Percentiles rank a stretch among this genome's conserved stretches.
phyloP scores from a whole-genome alignment of 2,797 vertebrate genomes.

The Acanthurus tractus region DNA sequence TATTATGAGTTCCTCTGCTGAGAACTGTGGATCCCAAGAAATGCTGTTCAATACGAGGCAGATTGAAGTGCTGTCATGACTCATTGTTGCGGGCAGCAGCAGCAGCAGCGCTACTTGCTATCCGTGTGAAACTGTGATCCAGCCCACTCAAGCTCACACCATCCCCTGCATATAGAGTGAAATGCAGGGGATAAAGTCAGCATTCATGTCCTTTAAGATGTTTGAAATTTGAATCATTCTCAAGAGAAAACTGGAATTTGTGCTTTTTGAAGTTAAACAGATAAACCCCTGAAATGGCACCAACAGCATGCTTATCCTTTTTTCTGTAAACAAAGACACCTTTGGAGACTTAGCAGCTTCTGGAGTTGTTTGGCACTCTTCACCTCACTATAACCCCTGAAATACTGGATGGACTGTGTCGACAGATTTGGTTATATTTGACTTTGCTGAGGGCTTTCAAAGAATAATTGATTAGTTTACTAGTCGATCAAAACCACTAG shows the following conservation, averaged over 20 bases:
- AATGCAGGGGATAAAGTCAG: conserved; percentile 43
- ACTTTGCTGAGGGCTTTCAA: too few relatives aligned
- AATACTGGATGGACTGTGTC: conserved; percentile 11
- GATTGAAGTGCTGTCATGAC: conserved; percentile 69
- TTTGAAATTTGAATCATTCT: conserved; percentile 14
- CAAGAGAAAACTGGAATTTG: neutral
- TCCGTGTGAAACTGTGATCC: conserved; percentile 68
- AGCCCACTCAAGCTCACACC: conserved; percentile 75
- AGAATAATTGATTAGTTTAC: too few relatives aligned
- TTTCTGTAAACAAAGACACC: conserved; percentile 32
- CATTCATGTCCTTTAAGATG: conserved; percentile 34
- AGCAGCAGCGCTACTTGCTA: conserved; percentile 43
- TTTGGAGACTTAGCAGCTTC: conserved; percentile 12
- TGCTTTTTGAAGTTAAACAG: conserved; percentile 12
- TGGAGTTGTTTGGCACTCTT: conserved; percentile 1
- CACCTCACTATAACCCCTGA: conserved; percentile 17
- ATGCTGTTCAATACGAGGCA: conserved; percentile 55
- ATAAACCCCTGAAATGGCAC: conserved; percentile 38
- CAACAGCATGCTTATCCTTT: conserved; percentile 13
- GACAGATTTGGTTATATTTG: neutral
- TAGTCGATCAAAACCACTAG: too few relatives aligned
- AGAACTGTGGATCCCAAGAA: conserved; percentile 47
- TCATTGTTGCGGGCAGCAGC: conserved; percentile 76
- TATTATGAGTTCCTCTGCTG: conserved; percentile 37
- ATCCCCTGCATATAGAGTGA: conserved; percentile 63